A percentile compares a stretch with the other conserved stretches of the same genome.
phyloP scores from a whole-genome alignment of 2,113 vertebrate genomes.

The Nicator chloris region DNA sequence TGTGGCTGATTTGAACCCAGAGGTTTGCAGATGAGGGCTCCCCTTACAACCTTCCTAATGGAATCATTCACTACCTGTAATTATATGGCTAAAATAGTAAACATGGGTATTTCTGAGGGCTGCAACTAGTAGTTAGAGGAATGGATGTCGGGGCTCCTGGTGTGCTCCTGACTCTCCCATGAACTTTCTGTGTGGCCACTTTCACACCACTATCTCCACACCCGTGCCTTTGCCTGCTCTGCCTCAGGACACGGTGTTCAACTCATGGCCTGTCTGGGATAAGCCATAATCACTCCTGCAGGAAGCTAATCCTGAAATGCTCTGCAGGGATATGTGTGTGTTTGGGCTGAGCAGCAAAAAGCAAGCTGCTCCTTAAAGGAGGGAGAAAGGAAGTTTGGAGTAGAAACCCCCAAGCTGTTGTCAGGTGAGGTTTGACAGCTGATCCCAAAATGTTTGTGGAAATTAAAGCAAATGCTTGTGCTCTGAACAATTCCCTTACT shows the following conservation, averaged over 20 bases:
- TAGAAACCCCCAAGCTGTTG: neutral
- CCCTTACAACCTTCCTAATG: slow-evolving; percentile 29
- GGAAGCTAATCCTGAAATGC: neutral
- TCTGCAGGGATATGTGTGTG: neutral
- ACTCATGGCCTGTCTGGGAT: neutral
- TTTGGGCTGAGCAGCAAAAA: neutral
- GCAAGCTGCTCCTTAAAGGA: neutral
- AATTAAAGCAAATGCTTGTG: neutral
- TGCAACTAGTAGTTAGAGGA: slow-evolving; percentile 2
- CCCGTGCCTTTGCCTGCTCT: neutral
- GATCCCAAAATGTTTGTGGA: neutral
- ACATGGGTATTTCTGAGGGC: slow-evolving; percentile 38
- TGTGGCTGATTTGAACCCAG: neutral
- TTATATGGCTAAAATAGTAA: slow-evolving; percentile 49
- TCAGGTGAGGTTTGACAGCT: neutral
- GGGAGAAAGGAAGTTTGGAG: neutral
- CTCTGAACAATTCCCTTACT: neutral
- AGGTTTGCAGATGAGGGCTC: slow-evolving; percentile 1
- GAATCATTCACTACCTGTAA: slow-evolving; percentile 41
- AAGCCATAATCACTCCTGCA: neutral
- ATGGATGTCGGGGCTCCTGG: neutral
- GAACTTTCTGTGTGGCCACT: neutral
- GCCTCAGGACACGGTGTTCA: neutral
- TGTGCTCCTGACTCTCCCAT: neutral
- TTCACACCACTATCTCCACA: neutral